Percentiles rank a stretch among this genome's conserved stretches.
These are phyloP conservation scores for Sturnira hondurensis DNA, from an alignment of 2,113 vertebrate species.

Conservation along the genomic window DNA sequence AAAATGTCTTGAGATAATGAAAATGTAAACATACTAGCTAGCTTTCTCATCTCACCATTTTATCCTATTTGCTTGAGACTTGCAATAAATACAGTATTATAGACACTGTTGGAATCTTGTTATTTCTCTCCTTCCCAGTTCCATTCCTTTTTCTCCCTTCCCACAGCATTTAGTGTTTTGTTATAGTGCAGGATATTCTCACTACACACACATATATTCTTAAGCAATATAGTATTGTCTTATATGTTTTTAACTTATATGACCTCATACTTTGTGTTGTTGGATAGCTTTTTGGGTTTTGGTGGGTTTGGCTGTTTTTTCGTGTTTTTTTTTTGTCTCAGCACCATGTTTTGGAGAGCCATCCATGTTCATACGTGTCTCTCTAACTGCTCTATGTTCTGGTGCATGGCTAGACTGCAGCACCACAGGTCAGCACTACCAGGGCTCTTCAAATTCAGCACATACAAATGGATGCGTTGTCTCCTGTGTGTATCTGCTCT, in stretches of 20 bases:
- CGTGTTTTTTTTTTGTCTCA: not conserved
- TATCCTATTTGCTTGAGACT: not conserved
- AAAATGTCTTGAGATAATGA: not conserved
- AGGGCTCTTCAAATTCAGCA: not conserved
- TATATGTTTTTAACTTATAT: not conserved
- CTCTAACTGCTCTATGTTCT: not conserved
- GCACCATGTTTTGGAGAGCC: not conserved
- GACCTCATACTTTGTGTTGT: not conserved
- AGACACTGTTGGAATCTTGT: not conserved
- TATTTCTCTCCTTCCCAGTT: not conserved
- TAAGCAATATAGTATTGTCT: not conserved
- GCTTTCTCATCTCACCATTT: not conserved
- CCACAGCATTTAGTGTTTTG: not conserved
- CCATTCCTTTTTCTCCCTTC: not conserved
- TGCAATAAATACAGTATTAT: not conserved
- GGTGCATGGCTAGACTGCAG: not conserved
- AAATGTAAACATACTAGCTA: not conserved
- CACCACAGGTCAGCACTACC: too few species aligned
- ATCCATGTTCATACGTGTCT: not conserved
- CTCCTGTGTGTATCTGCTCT: not conserved
- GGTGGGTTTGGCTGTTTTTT: too few species aligned
- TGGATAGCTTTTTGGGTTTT: not conserved
- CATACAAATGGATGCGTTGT: not conserved
- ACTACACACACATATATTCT: not conserved
- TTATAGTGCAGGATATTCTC: not conserved